phyloP scores from a whole-genome alignment of 1,140 invertebrate genomes.

The Megalonaias nervosa region DNA sequence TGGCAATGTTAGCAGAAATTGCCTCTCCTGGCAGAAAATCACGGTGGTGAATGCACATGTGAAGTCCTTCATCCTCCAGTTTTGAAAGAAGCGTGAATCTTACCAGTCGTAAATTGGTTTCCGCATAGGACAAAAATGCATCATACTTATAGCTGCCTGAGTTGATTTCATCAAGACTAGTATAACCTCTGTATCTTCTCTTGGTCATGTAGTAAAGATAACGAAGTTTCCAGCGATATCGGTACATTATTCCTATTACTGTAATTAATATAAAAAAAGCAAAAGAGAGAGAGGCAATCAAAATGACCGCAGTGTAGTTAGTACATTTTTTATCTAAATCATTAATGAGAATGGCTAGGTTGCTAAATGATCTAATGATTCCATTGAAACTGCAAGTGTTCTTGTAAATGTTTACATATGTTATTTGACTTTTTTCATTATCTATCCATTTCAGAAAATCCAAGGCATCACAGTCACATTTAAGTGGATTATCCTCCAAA shows the following conservation, averaged over 20 bases:
- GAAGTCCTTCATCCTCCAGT: conserved; percentile 38
- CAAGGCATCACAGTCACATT: conserved; percentile 9
- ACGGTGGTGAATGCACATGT: conserved; percentile 49
- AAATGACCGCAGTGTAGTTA: conserved; percentile 4
- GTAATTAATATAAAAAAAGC: conserved; percentile 12
- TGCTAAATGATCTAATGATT: neutral
- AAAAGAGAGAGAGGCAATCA: conserved; percentile 1
- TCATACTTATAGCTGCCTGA: conserved; percentile 36
- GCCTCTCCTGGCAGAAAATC: conserved; percentile 56
- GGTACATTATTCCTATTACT: conserved; percentile 14
- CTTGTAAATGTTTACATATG: neutral
- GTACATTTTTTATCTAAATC: conserved; percentile 8
- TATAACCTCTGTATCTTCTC: conserved; percentile 1
- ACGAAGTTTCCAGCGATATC: conserved; percentile 26
- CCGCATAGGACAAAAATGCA: conserved; percentile 51
- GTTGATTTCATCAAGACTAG: neutral
- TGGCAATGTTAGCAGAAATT: conserved; percentile 77
- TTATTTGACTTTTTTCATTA: conserved; percentile 8
- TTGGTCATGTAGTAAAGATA: conserved; percentile 23
- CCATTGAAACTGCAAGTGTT: neutral
- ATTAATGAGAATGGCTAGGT: neutral
- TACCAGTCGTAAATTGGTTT: conserved; percentile 39
- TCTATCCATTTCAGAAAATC: conserved; percentile 15
- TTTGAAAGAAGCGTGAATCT: conserved; percentile 24
- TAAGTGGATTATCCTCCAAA: conserved; percentile 14